Evolutionary conservation across 1,140 invertebrate species (phyloP).

Genomic region (Doryteuthis pealeii): DNA sequence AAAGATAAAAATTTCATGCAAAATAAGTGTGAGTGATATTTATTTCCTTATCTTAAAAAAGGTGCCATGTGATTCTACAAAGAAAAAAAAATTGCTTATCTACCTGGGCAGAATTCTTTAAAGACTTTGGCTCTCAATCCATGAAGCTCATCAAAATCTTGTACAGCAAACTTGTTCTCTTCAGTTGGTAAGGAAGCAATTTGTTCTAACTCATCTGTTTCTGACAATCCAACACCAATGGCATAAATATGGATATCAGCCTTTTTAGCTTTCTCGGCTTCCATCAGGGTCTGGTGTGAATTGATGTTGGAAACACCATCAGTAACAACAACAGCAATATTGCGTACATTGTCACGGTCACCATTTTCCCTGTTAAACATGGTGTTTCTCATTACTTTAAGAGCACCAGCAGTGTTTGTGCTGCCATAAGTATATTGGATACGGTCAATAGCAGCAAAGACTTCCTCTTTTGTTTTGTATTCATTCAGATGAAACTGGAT

Average conservation of each 20-base stretch:
- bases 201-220: constrained; percentile 41
- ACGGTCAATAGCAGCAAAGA: constrained; percentile 34
- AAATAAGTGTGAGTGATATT: too few species aligned
- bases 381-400: constrained; percentile 29
- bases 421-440: constrained; percentile 44
- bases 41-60: too few species aligned
- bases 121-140: constrained; percentile 31
- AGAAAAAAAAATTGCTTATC: too few species aligned
- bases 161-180: constrained; percentile 42
- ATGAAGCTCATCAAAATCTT: constrained; percentile 44
- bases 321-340: constrained; percentile 42
- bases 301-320: constrained; percentile 52
- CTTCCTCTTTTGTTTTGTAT: constrained; percentile 28
- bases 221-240: constrained; percentile 44
- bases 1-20: too few species aligned
- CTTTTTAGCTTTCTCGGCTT: constrained; percentile 32
- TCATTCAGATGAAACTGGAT: constrained; percentile 42
- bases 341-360: constrained; percentile 34
- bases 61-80: too few species aligned
- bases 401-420: constrained; percentile 45
- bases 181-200: constrained; percentile 38
- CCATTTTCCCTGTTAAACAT: constrained; percentile 40
- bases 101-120: constrained; percentile 12
- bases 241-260: constrained; percentile 35
- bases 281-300: constrained; percentile 36